Evolutionary conservation across 2,113 vertebrate genomes (phyloP).

Genomic region (Bagarius yarrelli): DNA sequence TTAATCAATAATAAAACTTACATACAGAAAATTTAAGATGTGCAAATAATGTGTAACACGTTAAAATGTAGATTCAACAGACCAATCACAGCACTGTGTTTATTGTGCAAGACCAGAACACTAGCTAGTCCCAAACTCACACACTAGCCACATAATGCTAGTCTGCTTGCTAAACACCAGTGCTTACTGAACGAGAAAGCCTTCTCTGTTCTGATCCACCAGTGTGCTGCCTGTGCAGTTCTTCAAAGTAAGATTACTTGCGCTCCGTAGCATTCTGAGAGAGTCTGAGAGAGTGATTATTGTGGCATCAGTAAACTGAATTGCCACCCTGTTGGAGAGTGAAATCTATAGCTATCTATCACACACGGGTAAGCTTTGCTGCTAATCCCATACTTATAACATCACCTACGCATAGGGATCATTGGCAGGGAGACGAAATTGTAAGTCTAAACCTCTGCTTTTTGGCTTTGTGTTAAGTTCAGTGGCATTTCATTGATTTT

Average conservation of each 20-base stretch:
- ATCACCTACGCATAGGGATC: not conserved
- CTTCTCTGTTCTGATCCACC: constrained; percentile 7
- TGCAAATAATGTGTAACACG: too few relatives aligned
- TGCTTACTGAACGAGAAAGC: not conserved
- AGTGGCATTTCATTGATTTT: not conserved
- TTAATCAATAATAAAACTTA: too few relatives aligned
- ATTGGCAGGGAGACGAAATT: not conserved
- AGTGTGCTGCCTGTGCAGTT: not conserved
- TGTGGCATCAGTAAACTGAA: not conserved
- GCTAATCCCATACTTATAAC: not conserved
- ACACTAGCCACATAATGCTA: not conserved
- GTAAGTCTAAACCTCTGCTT: not conserved
- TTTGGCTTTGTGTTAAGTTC: not conserved
- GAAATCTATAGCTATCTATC: not conserved
- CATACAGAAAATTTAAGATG: too few relatives aligned
- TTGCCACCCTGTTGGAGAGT: not conserved
- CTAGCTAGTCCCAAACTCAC: not conserved
- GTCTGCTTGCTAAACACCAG: not conserved
- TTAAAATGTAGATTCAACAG: not conserved
- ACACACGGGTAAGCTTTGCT: not conserved
- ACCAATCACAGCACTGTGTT: not conserved
- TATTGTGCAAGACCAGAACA: not conserved
- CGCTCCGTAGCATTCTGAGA: not conserved
- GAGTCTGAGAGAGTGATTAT: not conserved
- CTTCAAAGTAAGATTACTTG: constrained; percentile 3